phyloP scores from a whole-genome alignment of 2,113 vertebrate species.

The Talpa occidentalis region DNA sequence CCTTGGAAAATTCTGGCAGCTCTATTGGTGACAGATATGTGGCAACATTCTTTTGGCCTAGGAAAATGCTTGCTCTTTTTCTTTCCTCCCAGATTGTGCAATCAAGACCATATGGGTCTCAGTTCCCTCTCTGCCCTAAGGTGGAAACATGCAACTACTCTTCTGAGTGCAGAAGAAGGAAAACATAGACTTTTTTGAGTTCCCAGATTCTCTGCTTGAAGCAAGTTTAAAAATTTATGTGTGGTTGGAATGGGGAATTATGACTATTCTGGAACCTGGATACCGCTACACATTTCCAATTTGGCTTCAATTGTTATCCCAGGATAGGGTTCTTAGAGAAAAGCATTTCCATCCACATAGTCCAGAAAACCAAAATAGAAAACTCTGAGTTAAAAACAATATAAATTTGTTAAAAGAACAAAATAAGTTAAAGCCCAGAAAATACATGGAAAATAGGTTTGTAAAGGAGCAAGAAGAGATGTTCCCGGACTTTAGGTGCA shows the following conservation, averaged over 20 bases:
- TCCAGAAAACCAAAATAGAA: constrained; percentile 63
- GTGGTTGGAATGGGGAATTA: constrained; percentile 36
- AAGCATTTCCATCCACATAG: constrained; percentile 53
- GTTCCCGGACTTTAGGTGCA: neutral
- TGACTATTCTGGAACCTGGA: constrained; percentile 54
- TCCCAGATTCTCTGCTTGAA: constrained; percentile 55
- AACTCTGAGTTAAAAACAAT: neutral
- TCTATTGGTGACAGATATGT: neutral
- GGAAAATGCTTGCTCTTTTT: constrained; percentile 8
- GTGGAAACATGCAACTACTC: neutral
- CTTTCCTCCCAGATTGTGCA: neutral
- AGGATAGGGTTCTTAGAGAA: constrained; percentile 34
- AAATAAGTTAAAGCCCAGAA: neutral
- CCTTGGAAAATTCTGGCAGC: neutral
- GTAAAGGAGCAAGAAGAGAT: neutral
- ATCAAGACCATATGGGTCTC: neutral
- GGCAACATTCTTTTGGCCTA: neutral
- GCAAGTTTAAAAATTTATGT: constrained; percentile 50
- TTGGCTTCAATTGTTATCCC: constrained; percentile 18
- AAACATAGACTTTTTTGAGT: constrained; percentile 21
- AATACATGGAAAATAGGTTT: neutral
- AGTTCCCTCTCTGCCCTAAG: neutral
- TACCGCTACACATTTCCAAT: neutral
- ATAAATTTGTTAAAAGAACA: constrained; percentile 23
- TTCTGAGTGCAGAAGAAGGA: neutral